Base-by-base conservation (phyloP, 2,888 invertebrate species). In the Autographa gamma region DNA sequence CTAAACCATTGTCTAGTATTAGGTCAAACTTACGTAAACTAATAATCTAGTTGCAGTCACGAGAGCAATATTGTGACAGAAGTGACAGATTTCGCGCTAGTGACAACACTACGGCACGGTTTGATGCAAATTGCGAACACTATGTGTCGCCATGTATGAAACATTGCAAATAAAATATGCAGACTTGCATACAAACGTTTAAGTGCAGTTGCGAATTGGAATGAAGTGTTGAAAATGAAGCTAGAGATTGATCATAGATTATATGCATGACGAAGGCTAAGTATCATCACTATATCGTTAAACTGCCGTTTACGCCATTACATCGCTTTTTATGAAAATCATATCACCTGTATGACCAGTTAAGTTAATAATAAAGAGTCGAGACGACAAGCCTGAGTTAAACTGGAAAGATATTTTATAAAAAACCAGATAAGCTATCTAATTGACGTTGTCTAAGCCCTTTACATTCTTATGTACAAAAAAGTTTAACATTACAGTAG, bases 1-100 rank as follows among this genome's bases (percentile, higher is more conserved):
- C 78, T 77, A 82, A 83, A 86, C 83, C 82, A 88, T 91, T 90
- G 88, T 88, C 85, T 88, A 71, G 76, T 82, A 81, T 82, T 84
- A 84, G 83, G 80, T 82, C 80, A 60, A 76, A 79, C 80, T 90
- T 89, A 87, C 86, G 86, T 88, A 88, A 78, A 69, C 52, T 48
- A 79, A 85, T 83, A 83, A 82, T 81, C 74, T 76, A 84, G 81
- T 84, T 70, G 71, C 19, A 88, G 88, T 88, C 91, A 89, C 90
- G 89, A 87, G 77, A 76, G 66, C 73, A 61, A 80, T 82, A 82
- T 86, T 86, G 73, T 84, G 83, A 81, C 77, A 83, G 73, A 81
- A 83, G 76, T 85, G 88, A 85, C 86, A 85, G 82, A 86, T 82
- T 86, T 82, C 77, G 80, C 82, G 81, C 77, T 81, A 64, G 66